Base-by-base conservation (phyloP, 2,797 vertebrate genomes). In the Trachurus trachurus region DNA sequence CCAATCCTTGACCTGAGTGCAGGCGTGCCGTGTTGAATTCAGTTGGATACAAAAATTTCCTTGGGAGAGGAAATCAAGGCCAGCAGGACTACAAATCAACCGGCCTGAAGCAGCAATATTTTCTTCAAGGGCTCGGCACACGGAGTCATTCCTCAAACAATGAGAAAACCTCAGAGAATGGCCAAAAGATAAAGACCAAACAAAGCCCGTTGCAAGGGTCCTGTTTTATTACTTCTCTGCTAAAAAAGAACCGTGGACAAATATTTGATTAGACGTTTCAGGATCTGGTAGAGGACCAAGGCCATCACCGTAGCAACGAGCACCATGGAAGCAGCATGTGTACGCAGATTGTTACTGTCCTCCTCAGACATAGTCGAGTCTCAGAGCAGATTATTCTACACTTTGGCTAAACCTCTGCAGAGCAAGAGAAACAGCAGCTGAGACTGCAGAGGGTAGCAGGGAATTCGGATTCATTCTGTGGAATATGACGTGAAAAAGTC, bases 251-350 rank as follows among this genome's bases (percentile, higher is more conserved):
- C 76, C 57, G 49, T 5, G 34, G 42, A 62, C 87, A 91, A 92
- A 93, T 87, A 90, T 91, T 90, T 86, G 73, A 86, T 58, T 6
- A 52, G 83, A 82, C 16, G 22, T 81, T 66, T 86, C 69, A 59
- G 78, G 78, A 89, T 80, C 53, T n/a, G 26, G 64, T 45, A 64
- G 52, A 67, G 80, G 49, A 12, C 44, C 29, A 44, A 85, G 76
- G 82, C 74, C 72, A 49, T 89, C 71, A 1, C 87, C 81, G 76
- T 87, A 83, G 84, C 84, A 91, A 67, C 77, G 0, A 73, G 78
- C 15, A 54, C 63, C 78, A 73, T 67, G 79, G 73, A 57, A 66
- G 75, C 57, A 58, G 74, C 17, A 68, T 54, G 66, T 54, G 73
- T 54, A 34, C 2, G 42, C 50, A 74, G 66, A 72, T 21, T 61